Conservation (phyloP, 2,888 invertebrate genomes). For the Disparrhopalites patrizii region DNA sequence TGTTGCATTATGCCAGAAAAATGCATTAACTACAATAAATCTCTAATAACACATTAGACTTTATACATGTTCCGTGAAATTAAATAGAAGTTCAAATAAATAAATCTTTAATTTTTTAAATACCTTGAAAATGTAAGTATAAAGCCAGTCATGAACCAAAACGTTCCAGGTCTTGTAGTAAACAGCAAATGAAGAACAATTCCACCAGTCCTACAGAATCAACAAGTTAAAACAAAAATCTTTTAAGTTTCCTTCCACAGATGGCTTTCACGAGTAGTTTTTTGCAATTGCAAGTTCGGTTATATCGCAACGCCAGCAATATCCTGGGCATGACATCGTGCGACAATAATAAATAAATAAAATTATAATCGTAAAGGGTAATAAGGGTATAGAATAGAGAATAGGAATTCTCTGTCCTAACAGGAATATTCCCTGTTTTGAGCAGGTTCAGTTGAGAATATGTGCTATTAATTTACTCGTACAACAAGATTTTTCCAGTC, state of each 20-base stretch:
- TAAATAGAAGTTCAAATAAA: neutral
- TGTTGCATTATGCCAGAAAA: neutral
- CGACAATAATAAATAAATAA: too few species aligned
- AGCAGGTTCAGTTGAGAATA: too few species aligned
- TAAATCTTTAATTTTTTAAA: neutral
- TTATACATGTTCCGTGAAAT: neutral
- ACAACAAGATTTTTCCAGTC: neutral
- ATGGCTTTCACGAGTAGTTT: too few species aligned
- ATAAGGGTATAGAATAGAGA: too few species aligned
- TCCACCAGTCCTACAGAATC: constrained; percentile 84
- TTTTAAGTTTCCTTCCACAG: neutral
- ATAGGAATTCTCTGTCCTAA: too few species aligned
- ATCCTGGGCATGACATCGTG: too few species aligned
- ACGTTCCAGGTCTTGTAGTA: constrained; percentile 95
- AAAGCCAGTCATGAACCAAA: constrained; percentile 91
- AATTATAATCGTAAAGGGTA: too few species aligned
- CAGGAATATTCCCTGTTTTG: too few species aligned
- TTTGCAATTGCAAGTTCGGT: too few species aligned
- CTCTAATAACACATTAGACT: neutral
- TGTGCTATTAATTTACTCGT: too few species aligned
- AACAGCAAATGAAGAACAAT: constrained; percentile 69
- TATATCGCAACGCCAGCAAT: too few species aligned
- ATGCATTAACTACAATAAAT: neutral
- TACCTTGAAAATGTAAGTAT: constrained; percentile 82
- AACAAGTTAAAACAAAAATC: neutral